A percentile compares a stretch with the other conserved stretches of the same genome.
Evolutionary conservation across 1,140 invertebrate genomes (phyloP).

Genomic region (Adelges cooleyi): DNA sequence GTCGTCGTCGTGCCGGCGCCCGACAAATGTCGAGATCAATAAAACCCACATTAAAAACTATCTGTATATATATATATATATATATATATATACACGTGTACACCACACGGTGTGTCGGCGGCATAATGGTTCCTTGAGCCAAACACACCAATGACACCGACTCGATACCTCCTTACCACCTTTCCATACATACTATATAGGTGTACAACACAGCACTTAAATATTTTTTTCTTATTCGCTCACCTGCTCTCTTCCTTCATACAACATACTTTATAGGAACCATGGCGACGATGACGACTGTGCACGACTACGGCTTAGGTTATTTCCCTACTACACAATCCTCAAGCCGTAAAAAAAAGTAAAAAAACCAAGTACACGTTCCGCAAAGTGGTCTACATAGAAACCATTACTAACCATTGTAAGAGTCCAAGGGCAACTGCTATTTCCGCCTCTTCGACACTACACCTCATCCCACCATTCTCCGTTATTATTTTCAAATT

Average conservation of each 20-base stretch:
- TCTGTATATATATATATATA: conserved; percentile 10
- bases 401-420: too few species aligned
- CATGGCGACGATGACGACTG: neutral
- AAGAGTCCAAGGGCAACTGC: too few species aligned
- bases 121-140: conserved; percentile 15
- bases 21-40: conserved; percentile 28
- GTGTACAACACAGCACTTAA: too few species aligned
- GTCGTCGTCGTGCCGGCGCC: conserved; percentile 20
- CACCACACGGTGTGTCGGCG: neutral
- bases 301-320: too few species aligned
- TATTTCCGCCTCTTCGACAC: too few species aligned
- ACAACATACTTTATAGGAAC: neutral
- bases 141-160: conserved; percentile 26
- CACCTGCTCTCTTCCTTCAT: conserved; percentile 3
- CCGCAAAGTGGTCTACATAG: too few species aligned
- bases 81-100: conserved; percentile 13
- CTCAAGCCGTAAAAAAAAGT: too few species aligned
- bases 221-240: conserved; percentile 8
- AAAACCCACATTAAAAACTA: conserved; percentile 28
- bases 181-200: too few species aligned
- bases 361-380: too few species aligned
- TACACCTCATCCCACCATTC: too few species aligned
- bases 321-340: too few species aligned
- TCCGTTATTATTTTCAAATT: too few species aligned
- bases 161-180: neutral